Conservation (phyloP, 2,113 vertebrate species). For the Hydrochoerus hydrochaeris region DNA sequence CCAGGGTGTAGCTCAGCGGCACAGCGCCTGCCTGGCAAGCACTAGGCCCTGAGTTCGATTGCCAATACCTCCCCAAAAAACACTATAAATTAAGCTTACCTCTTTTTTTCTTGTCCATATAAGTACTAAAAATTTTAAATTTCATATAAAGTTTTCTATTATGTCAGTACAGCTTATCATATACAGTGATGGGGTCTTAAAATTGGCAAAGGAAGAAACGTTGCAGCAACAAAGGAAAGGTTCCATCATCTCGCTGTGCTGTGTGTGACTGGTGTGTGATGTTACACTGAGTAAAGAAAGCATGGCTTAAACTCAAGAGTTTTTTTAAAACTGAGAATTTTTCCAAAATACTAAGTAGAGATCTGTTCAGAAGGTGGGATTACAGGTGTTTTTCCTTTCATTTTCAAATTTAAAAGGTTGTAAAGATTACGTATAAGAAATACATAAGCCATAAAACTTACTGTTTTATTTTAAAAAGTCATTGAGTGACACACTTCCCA, state of each 20-base stretch:
- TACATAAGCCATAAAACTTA: background rate
- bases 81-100: background rate
- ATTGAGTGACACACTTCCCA: background rate
- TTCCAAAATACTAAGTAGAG: background rate
- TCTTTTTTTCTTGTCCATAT: background rate
- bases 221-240: background rate
- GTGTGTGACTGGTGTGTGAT: background rate
- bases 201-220: background rate
- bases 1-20: no score
- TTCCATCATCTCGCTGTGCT: background rate
- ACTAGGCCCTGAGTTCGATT: no score
- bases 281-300: background rate
- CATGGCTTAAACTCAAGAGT: background rate
- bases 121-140: background rate
- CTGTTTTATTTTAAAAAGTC: background rate
- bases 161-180: background rate
- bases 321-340: background rate
- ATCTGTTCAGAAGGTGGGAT: background rate
- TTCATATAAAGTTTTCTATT: background rate
- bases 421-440: background rate
- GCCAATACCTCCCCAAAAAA: no score
- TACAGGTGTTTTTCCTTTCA: background rate
- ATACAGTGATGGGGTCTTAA: background rate
- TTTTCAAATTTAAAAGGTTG: slow-evolving; percentile 56
- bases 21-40: no score